These are phyloP conservation scores for Ectropis grisescens DNA, from an alignment of 1,140 invertebrate genomes.

Conservation along the genomic window DNA sequence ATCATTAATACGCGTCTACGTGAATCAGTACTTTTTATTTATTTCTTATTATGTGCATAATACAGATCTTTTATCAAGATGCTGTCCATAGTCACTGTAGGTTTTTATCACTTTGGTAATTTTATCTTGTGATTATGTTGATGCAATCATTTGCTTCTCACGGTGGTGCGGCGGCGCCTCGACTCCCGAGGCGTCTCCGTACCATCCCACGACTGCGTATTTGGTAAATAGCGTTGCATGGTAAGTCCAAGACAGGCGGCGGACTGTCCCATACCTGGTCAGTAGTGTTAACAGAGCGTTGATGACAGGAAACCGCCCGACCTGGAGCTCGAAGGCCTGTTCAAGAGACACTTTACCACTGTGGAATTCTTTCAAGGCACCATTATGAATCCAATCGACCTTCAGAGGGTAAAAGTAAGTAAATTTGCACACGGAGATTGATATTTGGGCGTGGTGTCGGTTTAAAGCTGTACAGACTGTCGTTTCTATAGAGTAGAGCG, in stretches of 20 bases:
- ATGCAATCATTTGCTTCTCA: constrained; percentile 66
- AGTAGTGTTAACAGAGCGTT: constrained; percentile 70
- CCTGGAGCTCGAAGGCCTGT: constrained; percentile 98
- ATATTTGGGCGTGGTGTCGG: constrained; percentile 61
- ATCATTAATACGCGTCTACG: constrained; percentile 55
- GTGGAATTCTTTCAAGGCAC: constrained; percentile 99
- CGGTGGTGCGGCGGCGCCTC: constrained; percentile 36
- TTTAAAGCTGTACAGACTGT: constrained; percentile 60
- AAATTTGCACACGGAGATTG: constrained; percentile 44
- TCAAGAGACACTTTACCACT: constrained; percentile 99
- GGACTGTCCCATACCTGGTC: constrained; percentile 44
- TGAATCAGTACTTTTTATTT: constrained; percentile 42
- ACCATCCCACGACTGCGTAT: constrained; percentile 49
- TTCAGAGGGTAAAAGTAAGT: constrained; percentile 98
- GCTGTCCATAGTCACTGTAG: constrained; percentile 66
- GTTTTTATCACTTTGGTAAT: constrained; percentile 64
- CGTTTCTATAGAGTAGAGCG: constrained; percentile 59
- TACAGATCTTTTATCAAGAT: constrained; percentile 55
- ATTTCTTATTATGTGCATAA: constrained; percentile 46
- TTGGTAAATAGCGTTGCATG: constrained; percentile 65
- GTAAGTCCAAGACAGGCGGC: constrained; percentile 54
- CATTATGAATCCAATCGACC: constrained; percentile 99
- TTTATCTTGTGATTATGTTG: constrained; percentile 61
- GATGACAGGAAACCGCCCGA: constrained; percentile 89
- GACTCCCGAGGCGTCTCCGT: constrained; percentile 23